A percentile compares a stretch with the other conserved stretches of the same genome.
These are phyloP conservation scores for Agapornis canus DNA, from an alignment of 2,797 vertebrate species.

Conservation along the genomic window DNA sequence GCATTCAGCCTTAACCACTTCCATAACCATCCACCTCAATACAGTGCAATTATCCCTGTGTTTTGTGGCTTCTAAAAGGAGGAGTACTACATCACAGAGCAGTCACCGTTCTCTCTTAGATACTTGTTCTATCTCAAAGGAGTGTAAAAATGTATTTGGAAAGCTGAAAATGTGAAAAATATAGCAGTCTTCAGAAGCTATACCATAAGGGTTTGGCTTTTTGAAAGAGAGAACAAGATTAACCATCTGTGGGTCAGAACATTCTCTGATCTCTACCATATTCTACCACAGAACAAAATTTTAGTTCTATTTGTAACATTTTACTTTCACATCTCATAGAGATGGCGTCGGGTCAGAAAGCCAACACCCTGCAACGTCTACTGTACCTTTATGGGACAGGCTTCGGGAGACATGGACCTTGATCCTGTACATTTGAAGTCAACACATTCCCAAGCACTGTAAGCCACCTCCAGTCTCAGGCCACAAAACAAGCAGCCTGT, in stretches of 20 bases:
- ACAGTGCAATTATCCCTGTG: not conserved
- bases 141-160: not conserved
- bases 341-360: not conserved
- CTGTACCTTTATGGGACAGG: not conserved
- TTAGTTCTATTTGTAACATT: not conserved
- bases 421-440: not conserved
- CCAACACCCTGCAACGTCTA: not conserved
- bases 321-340: not conserved
- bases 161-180: not conserved
- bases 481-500: accelerated
- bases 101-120: accelerated
- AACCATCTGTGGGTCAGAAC: accelerated
- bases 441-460: accelerated
- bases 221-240: not conserved
- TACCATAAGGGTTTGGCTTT: not conserved
- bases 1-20: not conserved
- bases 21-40: not conserved
- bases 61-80: not conserved
- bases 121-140: not conserved
- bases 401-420: not conserved
- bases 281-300: not conserved
- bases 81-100: not conserved
- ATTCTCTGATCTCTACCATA: not conserved
- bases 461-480: not conserved
- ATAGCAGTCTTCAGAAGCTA: not conserved